These are phyloP conservation scores for Athripsodes cinereus DNA, from an alignment of 2,888 invertebrate genomes.

Conservation along the genomic window DNA sequence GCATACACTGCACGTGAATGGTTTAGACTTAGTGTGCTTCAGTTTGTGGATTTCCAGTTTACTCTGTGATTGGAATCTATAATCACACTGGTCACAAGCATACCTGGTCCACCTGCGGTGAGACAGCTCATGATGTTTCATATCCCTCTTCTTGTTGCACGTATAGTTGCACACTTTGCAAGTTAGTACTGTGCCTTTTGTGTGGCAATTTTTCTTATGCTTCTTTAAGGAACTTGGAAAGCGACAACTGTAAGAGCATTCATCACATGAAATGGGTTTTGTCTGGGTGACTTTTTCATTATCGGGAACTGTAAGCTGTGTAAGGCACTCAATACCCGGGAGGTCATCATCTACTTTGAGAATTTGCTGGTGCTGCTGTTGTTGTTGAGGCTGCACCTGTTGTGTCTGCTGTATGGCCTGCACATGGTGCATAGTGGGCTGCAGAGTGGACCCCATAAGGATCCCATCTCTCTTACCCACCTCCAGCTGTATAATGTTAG, in stretches of 20 bases:
- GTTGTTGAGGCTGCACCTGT: neutral
- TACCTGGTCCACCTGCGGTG: slow-evolving; percentile 12
- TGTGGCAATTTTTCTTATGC: slow-evolving; percentile 18
- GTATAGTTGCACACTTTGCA: slow-evolving; percentile 13
- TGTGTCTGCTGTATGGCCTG: neutral
- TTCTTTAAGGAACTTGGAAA: slow-evolving; percentile 14
- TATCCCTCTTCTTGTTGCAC: slow-evolving; percentile 13
- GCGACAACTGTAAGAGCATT: slow-evolving; percentile 11
- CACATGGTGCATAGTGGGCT: neutral
- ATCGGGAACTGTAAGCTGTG: slow-evolving; percentile 7
- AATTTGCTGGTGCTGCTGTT: neutral
- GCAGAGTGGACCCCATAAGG: neutral
- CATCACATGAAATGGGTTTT: slow-evolving; percentile 14
- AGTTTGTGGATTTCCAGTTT: slow-evolving; percentile 24
- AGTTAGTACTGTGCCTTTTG: slow-evolving; percentile 4
- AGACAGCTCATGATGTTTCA: slow-evolving; percentile 15
- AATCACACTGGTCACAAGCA: slow-evolving; percentile 25
- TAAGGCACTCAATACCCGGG: neutral
- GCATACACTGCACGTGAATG: slow-evolving; percentile 23
- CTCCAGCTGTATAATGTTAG: slow-evolving; percentile 9
- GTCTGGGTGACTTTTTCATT: slow-evolving; percentile 18
- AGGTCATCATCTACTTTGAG: slow-evolving; percentile 1
- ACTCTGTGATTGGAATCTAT: slow-evolving; percentile 18
- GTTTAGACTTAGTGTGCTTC: slow-evolving; percentile 21
- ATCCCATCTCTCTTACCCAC: slow-evolving; percentile 3